Evolutionary conservation across 2,888 invertebrate genomes (phyloP).

Genomic region (Omphaloscelis lunosa): DNA sequence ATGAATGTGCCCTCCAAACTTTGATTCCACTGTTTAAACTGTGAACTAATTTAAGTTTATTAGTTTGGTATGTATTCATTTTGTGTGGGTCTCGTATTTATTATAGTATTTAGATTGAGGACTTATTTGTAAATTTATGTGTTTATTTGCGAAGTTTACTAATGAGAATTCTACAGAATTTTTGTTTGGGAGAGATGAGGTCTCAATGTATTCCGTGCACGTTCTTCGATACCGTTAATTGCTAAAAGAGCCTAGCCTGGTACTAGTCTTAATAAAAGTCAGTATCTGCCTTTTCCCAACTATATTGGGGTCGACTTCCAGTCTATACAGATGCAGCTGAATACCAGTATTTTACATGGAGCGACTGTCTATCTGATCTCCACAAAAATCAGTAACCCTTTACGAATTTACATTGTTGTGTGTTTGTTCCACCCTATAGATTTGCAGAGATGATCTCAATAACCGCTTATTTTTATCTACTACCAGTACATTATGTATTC

Average conservation of each 20-base stretch:
- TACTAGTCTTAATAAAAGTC: no score
- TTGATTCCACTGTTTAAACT: constrained; percentile 44
- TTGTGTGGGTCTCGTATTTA: constrained; percentile 18
- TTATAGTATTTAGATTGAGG: not conserved
- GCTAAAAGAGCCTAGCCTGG: no score
- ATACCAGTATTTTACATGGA: no score
- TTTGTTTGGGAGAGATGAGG: not conserved
- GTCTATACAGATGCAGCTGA: no score
- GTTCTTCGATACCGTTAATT: no score
- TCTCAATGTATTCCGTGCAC: not conserved
- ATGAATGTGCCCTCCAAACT: constrained; percentile 37
- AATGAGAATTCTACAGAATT: not conserved
- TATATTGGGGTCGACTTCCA: no score
- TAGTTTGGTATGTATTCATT: constrained; percentile 38
- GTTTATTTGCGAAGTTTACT: constrained; percentile 15
- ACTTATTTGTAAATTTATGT: constrained; percentile 13
- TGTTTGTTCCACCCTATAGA: not conserved
- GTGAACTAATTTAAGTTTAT: constrained; percentile 38
- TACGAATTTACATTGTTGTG: not conserved
- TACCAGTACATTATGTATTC: no score
- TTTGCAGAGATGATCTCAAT: not conserved
- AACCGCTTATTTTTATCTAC: not conserved
- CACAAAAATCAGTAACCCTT: not conserved
- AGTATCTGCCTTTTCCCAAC: not conserved
- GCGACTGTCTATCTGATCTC: not conserved